phyloP scores from a whole-genome alignment of 1,140 invertebrate genomes.

The Probaryconus sp. region DNA sequence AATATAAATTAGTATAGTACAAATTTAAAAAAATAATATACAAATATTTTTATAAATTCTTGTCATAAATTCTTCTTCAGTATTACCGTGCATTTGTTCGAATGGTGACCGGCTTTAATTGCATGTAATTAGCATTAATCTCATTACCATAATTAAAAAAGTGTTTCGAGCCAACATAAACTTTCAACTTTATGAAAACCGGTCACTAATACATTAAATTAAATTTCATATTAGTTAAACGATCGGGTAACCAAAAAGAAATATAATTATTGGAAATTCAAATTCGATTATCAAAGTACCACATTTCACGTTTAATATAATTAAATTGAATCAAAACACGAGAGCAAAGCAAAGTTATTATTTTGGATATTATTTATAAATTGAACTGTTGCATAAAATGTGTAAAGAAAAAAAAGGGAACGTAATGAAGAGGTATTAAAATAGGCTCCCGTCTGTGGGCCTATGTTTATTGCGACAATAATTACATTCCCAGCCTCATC shows the following conservation, averaged over 20 bases:
- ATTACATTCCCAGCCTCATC: conserved; percentile 67
- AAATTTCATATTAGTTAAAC: conserved; percentile 50
- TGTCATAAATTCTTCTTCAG: too few relatives aligned
- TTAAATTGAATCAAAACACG: conserved; percentile 51
- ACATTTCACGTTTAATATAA: conserved; percentile 41
- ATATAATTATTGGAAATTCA: conserved; percentile 33
- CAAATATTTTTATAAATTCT: too few relatives aligned
- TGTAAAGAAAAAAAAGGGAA: conserved; percentile 17
- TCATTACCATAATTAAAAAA: conserved; percentile 32
- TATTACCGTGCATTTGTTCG: too few relatives aligned
- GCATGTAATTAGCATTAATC: conserved; percentile 5
- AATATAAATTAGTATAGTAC: too few relatives aligned
- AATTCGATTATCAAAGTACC: conserved; percentile 42
- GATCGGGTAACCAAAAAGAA: conserved; percentile 24
- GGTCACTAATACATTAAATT: conserved; percentile 28
- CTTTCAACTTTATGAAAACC: conserved; percentile 4
- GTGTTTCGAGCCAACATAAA: conserved; percentile 4
- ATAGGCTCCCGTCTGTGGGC: conserved; percentile 46
- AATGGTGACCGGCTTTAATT: too few relatives aligned
- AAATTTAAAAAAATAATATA: too few relatives aligned
- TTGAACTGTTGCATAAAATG: conserved; percentile 45
- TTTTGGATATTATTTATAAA: conserved; percentile 40
- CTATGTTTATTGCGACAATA: conserved; percentile 75
- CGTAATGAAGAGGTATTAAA: conserved; percentile 43
- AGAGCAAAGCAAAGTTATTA: conserved; percentile 38